Percentiles rank a stretch among this genome's conserved stretches.
These are phyloP conservation scores for Nesidiocoris tenuis DNA, from an alignment of 2,888 invertebrate genomes.

Conservation along the genomic window DNA sequence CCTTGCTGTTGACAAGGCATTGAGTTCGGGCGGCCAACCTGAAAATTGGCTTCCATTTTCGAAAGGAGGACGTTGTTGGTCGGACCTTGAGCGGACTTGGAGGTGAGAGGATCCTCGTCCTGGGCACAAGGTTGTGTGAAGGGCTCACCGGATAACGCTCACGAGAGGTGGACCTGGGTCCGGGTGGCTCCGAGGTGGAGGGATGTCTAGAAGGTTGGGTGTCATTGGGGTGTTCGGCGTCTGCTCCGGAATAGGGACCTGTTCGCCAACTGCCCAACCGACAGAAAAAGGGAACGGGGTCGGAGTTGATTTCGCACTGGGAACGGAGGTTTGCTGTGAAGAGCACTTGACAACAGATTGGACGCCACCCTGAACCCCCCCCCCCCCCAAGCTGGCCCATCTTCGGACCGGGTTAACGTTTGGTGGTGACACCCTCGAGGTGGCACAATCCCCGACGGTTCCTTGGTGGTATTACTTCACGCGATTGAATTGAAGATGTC, in stretches of 20 bases:
- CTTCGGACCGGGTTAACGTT: not conserved
- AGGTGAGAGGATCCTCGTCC: not conserved
- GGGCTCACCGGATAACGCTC: slow-evolving; percentile 7
- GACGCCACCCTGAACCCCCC: not conserved
- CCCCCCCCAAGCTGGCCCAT: too few species aligned
- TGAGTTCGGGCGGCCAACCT: slow-evolving; percentile 40
- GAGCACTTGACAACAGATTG: slow-evolving; percentile 38
- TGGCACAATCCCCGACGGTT: not conserved
- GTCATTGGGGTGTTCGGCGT: not conserved
- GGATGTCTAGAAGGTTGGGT: not conserved
- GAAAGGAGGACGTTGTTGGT: slow-evolving; percentile 5
- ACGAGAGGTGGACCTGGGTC: slow-evolving; percentile 2
- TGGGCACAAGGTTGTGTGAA: slow-evolving; percentile 14
- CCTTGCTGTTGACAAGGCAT: slow-evolving; percentile 44
- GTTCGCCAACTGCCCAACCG: not conserved
- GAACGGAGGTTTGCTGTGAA: not conserved
- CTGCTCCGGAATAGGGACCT: not conserved
- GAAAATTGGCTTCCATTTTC: slow-evolving; percentile 35
- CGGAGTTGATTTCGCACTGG: not conserved
- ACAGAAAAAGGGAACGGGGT: not conserved
- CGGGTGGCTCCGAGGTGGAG: not conserved
- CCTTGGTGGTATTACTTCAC: too few species aligned
- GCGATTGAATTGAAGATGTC: too few species aligned
- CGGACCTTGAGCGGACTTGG: not conserved
- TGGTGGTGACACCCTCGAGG: not conserved